Evolutionary conservation across 2,888 invertebrate genomes (phyloP).

Genomic region (Pocota personata): DNA sequence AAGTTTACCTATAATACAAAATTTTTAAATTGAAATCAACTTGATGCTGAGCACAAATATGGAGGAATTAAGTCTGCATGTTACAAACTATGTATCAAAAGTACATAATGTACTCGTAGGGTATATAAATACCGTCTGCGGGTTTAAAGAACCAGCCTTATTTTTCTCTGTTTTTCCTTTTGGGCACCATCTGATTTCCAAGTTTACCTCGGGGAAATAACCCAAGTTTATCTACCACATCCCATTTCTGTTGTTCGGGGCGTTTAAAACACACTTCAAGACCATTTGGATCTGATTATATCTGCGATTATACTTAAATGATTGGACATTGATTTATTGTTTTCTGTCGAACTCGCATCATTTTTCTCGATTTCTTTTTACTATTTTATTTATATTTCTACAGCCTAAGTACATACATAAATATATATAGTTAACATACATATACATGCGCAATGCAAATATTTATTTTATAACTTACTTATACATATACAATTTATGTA

Average conservation of each 20-base stretch:
- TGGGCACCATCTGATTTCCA: too few relatives aligned
- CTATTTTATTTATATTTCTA: constrained; percentile 29
- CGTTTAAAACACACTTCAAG: not conserved
- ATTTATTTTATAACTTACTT: constrained; percentile 44
- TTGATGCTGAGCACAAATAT: too few relatives aligned
- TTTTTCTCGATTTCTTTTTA: not conserved
- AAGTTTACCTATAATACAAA: too few relatives aligned
- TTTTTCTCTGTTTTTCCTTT: too few relatives aligned
- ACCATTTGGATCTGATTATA: constrained; percentile 4
- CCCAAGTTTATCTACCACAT: not conserved
- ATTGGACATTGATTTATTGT: constrained; percentile 47
- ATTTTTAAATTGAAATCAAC: too few relatives aligned
- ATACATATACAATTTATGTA: constrained; percentile 66
- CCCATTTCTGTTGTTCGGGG: not conserved
- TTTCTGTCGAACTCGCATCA: constrained; percentile 5
- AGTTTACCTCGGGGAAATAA: not conserved
- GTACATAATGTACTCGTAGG: too few relatives aligned
- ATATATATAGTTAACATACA: constrained; percentile 29
- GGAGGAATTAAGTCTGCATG: too few relatives aligned
- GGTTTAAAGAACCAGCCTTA: too few relatives aligned
- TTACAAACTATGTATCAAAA: too few relatives aligned
- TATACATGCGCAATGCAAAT: constrained; percentile 33
- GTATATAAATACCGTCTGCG: too few relatives aligned
- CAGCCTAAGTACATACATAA: constrained; percentile 40
- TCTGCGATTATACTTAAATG: constrained; percentile 31